Evolutionary conservation across 2,888 invertebrate genomes (phyloP).

Genomic region (Labia minor): DNA sequence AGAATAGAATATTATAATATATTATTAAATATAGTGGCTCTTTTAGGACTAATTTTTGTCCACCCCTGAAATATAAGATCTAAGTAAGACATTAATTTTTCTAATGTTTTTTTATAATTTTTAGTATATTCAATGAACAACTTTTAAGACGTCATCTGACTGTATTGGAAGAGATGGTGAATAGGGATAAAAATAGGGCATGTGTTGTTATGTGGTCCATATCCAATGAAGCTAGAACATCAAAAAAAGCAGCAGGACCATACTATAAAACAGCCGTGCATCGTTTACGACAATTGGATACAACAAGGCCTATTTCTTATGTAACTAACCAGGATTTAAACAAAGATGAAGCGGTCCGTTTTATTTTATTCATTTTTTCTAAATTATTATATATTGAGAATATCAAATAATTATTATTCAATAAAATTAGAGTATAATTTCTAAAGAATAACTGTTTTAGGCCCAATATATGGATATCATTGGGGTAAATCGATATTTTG

Average conservation of each 20-base stretch:
- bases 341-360: slow-evolving; percentile 34
- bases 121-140: slow-evolving; percentile 34
- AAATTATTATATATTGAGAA: no score
- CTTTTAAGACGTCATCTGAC: slow-evolving; percentile 40
- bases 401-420: no score
- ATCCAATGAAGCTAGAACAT: slow-evolving; percentile 47
- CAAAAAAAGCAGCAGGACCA: slow-evolving; percentile 34
- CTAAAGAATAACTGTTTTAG: slow-evolving; percentile 29
- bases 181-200: slow-evolving; percentile 47
- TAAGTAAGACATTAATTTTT: no score
- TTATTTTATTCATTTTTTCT: background rate
- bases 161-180: slow-evolving; percentile 44
- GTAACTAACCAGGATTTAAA: slow-evolving; percentile 32
- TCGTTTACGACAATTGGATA: slow-evolving; percentile 37
- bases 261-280: slow-evolving; percentile 42
- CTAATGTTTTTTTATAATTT: background rate
- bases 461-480: slow-evolving; percentile 44
- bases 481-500: slow-evolving; percentile 48
- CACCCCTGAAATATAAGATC: no score
- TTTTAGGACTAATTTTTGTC: no score
- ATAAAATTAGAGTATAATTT: no score
- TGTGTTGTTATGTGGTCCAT: slow-evolving; percentile 51
- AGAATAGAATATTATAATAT: no score
- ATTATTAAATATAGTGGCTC: no score
- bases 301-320: slow-evolving; percentile 40